Percentiles rank a stretch among this genome's conserved stretches.
These are phyloP conservation scores for Staurois parvus DNA, from an alignment of 2,797 vertebrate species.

Conservation along the genomic window DNA sequence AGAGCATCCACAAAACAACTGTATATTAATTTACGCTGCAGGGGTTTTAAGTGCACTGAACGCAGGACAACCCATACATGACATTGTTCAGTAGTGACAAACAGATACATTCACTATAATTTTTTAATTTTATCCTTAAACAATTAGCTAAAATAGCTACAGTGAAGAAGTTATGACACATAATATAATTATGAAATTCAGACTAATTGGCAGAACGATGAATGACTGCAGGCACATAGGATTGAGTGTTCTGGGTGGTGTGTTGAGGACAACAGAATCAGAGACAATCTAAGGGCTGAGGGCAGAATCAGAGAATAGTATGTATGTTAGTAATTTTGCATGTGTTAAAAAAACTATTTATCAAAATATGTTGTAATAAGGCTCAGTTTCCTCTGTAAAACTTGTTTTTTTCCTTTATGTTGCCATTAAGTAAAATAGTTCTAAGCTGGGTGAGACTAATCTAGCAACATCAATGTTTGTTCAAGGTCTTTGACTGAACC, in stretches of 20 bases:
- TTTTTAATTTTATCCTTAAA: background rate
- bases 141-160: constrained; percentile 29
- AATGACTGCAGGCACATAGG: background rate
- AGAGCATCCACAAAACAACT: background rate
- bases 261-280: background rate
- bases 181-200: constrained; percentile 10
- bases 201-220: background rate
- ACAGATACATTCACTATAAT: background rate
- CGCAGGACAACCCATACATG: constrained; percentile 16
- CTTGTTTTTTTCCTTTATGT: no score
- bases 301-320: background rate
- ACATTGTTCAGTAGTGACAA: constrained; percentile 14
- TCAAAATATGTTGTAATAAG: no score
- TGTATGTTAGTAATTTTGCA: background rate
- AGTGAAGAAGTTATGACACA: constrained; percentile 15
- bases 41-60: constrained; percentile 11
- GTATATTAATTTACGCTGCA: background rate
- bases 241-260: background rate
- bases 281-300: no score
- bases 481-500: no score
- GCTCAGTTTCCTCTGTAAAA: no score
- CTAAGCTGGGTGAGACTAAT: no score
- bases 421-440: no score
- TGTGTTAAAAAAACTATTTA: background rate
- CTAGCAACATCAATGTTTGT: no score